Evolutionary conservation across 2,797 vertebrate genomes (phyloP).

Genomic region (Prunella strophiata): DNA sequence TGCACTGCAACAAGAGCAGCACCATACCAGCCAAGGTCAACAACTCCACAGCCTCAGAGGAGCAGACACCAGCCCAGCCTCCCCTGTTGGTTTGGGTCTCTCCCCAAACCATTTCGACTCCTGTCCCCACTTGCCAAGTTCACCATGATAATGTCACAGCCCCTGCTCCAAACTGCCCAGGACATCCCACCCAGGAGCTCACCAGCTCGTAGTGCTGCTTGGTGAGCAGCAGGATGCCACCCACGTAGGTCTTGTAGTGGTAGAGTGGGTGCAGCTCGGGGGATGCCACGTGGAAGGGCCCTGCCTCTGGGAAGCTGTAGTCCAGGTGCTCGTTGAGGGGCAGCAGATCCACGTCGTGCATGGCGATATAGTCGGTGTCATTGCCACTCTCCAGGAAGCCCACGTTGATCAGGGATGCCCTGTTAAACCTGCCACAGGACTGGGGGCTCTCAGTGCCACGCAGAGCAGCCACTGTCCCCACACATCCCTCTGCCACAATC

Average conservation of each 20-base stretch:
- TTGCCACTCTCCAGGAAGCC: slow-evolving; percentile 93
- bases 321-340: slow-evolving; percentile 92
- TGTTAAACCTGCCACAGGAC: slow-evolving; percentile 84
- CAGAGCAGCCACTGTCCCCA: not conserved
- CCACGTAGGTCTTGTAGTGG: slow-evolving; percentile 96
- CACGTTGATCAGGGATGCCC: slow-evolving; percentile 94
- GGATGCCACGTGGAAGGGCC: slow-evolving; percentile 94
- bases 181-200: not conserved
- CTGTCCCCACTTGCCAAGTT: not conserved
- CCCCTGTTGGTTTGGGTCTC: not conserved
- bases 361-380: slow-evolving; percentile 95
- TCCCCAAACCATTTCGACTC: not conserved
- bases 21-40: not conserved
- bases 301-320: slow-evolving; percentile 90
- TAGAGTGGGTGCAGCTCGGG: slow-evolving; percentile 96
- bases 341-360: slow-evolving; percentile 97
- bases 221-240: slow-evolving; percentile 94
- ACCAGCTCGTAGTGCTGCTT: slow-evolving; percentile 94
- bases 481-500: not conserved
- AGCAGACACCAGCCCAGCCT: not conserved
- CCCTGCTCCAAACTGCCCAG: not conserved
- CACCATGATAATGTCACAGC: fast-evolving
- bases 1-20: slow-evolving; percentile 82
- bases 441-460: fast-evolving
- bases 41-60: fast-evolving